Conservation (phyloP, 2,113 vertebrate genomes). For the Nannospalax galili region DNA sequence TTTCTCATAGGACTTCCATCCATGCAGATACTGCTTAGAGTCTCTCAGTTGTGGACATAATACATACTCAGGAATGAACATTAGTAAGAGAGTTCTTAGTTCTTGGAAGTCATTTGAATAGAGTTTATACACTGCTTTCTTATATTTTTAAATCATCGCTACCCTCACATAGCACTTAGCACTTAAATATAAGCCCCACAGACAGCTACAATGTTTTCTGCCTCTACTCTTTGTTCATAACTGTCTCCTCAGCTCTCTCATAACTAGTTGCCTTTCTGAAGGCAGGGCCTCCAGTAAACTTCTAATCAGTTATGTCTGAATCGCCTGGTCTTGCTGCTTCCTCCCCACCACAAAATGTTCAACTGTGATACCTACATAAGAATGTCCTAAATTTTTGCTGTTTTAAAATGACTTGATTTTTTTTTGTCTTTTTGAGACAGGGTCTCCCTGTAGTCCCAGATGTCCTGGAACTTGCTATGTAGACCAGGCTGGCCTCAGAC, state of each 20-base stretch:
- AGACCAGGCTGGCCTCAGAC: no score
- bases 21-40: neutral
- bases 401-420: constrained; percentile 34
- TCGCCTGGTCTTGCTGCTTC: neutral
- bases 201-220: neutral
- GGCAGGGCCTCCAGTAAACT: neutral
- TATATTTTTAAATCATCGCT: neutral
- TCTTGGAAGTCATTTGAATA: neutral
- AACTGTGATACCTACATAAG: neutral
- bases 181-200: neutral
- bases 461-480: no score
- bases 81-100: neutral
- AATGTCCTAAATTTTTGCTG: constrained; percentile 11
- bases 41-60: neutral
- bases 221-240: neutral
- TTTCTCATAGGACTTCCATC: neutral
- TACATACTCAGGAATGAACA: neutral
- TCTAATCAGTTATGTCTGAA: neutral
- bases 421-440: no score
- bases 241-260: fast-evolving
- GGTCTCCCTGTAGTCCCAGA: no score
- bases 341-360: neutral
- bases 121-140: neutral
- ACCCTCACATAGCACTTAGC: neutral
- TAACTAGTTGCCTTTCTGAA: constrained; percentile 34